phyloP scores from a whole-genome alignment of 1,140 invertebrate genomes.

The Psilanteris sp. region DNA sequence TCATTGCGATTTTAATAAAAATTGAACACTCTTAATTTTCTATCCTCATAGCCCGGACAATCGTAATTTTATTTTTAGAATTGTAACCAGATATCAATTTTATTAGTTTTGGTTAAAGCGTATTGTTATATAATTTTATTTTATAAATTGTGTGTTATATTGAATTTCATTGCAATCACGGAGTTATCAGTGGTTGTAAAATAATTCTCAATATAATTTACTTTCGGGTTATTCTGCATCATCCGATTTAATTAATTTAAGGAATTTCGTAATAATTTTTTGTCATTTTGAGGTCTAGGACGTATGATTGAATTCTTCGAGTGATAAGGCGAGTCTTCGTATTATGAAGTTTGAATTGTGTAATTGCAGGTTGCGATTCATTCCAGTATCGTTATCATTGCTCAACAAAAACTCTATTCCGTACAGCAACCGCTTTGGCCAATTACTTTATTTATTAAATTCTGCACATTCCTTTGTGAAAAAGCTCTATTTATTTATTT shows the following conservation, averaged over 20 bases:
- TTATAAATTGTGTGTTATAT: no score
- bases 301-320: constrained; percentile 13
- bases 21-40: no score
- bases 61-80: no score
- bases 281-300: background rate
- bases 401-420: constrained; percentile 11
- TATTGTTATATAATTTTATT: no score
- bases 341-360: constrained; percentile 22
- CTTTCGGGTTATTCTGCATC: no score
- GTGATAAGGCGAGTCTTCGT: constrained; percentile 17
- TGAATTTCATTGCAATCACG: no score
- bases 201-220: no score
- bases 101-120: no score
- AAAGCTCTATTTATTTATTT: constrained; percentile 33
- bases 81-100: no score
- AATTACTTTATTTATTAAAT: constrained; percentile 44
- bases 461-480: constrained; percentile 12
- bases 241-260: background rate
- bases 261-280: background rate
- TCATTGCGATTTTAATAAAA: no score
- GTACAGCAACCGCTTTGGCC: constrained; percentile 14
- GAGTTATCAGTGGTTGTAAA: no score
- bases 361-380: constrained; percentile 29
- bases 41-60: no score
- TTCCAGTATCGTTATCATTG: constrained; percentile 32